Conservation (phyloP, 1,140 invertebrate genomes). For the Battus philenor region DNA sequence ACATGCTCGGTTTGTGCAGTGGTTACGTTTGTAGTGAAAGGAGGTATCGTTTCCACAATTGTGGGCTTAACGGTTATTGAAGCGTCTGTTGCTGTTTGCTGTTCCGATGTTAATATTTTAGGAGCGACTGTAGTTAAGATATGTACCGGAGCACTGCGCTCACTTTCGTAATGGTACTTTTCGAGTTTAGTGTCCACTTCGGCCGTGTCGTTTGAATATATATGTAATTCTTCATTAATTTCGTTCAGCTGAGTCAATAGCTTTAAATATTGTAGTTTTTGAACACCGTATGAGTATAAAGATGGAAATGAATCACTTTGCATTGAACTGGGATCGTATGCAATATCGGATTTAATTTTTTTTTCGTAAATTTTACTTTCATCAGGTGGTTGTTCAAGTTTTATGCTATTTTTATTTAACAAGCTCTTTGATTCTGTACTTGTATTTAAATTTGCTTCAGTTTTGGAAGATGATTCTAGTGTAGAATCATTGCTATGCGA, state of each 20-base stretch:
- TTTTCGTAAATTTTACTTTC: conserved; percentile 25
- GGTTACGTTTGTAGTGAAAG: conserved; percentile 30
- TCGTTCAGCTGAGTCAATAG: conserved; percentile 47
- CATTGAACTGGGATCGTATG: conserved; percentile 58
- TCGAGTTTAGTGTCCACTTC: conserved; percentile 36
- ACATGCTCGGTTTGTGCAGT: conserved; percentile 36
- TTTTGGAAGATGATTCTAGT: conserved; percentile 3
- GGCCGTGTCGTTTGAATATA: conserved; percentile 45
- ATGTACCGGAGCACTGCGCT: conserved; percentile 18
- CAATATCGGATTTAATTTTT: conserved; percentile 32
- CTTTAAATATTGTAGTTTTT: conserved; percentile 62
- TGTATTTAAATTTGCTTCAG: conserved; percentile 14
- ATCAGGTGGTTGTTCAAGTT: conserved; percentile 23
- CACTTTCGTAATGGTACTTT: conserved; percentile 50
- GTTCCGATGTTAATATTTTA: conserved; percentile 10
- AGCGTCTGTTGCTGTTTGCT: conserved; percentile 19
- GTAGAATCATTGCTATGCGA: conserved; percentile 6
- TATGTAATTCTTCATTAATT: conserved; percentile 54
- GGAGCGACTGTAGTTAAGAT: conserved; percentile 24
- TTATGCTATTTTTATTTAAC: conserved; percentile 17
- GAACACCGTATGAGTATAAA: conserved; percentile 56
- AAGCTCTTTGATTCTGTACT: conserved; percentile 9
- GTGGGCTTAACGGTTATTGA: conserved; percentile 19
- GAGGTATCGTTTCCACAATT: conserved; percentile 22
- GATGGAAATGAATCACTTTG: conserved; percentile 70